These are phyloP conservation scores for Ostrea edulis DNA, from an alignment of 1,140 invertebrate species.

Conservation along the genomic window DNA sequence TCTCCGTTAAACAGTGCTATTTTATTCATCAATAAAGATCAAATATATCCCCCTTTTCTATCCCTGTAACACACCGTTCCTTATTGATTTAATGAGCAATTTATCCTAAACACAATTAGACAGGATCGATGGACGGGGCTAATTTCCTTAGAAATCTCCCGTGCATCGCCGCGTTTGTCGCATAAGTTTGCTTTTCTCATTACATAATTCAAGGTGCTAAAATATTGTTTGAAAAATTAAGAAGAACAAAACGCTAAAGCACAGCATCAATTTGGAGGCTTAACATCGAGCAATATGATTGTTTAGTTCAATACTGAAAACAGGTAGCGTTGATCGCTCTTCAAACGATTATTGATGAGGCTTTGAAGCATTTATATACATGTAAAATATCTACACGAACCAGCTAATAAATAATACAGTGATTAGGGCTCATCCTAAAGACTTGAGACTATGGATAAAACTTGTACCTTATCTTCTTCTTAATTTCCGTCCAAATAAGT, in stretches of 20 bases:
- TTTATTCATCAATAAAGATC: not conserved
- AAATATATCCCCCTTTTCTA: not conserved
- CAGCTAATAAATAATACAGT: no score
- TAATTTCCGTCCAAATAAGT: not conserved
- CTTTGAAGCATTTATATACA: no score
- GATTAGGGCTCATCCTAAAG: no score
- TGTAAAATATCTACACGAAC: no score
- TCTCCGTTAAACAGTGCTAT: not conserved
- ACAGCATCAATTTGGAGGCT: no score
- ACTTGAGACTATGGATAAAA: no score
- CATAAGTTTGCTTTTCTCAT: not conserved
- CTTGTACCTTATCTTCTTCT: not conserved
- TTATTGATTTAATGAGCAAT: constrained; percentile 30
- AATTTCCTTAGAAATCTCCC: not conserved
- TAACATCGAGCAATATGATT: no score
- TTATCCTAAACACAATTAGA: constrained; percentile 11
- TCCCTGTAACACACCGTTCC: not conserved
- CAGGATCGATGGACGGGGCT: not conserved
- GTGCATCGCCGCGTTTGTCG: not conserved
- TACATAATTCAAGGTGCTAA: not conserved
- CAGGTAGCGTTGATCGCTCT: no score
- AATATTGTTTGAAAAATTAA: not conserved
- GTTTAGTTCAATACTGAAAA: no score
- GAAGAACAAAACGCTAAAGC: no score
- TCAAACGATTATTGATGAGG: no score